Conservation (phyloP, 1,140 invertebrate genomes). For the Pseudobourletiella spinata region DNA sequence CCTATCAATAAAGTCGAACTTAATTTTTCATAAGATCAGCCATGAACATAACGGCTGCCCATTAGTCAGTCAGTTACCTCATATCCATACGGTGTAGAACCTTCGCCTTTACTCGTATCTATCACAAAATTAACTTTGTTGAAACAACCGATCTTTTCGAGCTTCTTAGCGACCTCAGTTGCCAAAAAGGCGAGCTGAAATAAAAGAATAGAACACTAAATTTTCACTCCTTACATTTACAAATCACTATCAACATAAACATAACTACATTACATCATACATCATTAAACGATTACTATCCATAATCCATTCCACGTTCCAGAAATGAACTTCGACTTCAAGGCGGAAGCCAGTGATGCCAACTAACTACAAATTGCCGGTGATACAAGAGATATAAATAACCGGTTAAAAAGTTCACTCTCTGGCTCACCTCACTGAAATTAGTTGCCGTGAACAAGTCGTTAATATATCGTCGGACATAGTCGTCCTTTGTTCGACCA, state of each 20-base stretch:
- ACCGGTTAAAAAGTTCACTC: too few species aligned
- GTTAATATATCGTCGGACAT: constrained; percentile 59
- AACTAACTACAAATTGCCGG: too few species aligned
- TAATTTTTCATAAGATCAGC: too few species aligned
- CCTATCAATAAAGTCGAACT: constrained; percentile 49
- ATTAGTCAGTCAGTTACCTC: constrained; percentile 57
- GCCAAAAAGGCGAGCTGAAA: constrained; percentile 45
- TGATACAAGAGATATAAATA: too few species aligned
- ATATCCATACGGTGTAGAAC: constrained; percentile 61
- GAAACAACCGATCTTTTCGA: constrained; percentile 73
- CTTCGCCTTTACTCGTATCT: constrained; percentile 65
- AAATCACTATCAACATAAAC: not conserved
- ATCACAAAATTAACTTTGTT: constrained; percentile 67
- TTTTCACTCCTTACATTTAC: too few species aligned
- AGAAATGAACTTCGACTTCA: too few species aligned
- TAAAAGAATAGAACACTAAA: constrained; percentile 27
- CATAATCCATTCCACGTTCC: too few species aligned
- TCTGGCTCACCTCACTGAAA: constrained; percentile 46
- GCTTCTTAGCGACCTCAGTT: constrained; percentile 51
- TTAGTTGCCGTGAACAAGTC: constrained; percentile 60
- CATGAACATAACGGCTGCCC: constrained; percentile 23
- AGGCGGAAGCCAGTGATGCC: too few species aligned
- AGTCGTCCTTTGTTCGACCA: constrained; percentile 70
- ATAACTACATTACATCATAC: not conserved
- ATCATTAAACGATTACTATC: not conserved